A percentile compares a stretch with the other conserved stretches of the same genome.
phyloP scores from a whole-genome alignment of 2,113 vertebrate species.

The Pycnonotus jocosus region DNA sequence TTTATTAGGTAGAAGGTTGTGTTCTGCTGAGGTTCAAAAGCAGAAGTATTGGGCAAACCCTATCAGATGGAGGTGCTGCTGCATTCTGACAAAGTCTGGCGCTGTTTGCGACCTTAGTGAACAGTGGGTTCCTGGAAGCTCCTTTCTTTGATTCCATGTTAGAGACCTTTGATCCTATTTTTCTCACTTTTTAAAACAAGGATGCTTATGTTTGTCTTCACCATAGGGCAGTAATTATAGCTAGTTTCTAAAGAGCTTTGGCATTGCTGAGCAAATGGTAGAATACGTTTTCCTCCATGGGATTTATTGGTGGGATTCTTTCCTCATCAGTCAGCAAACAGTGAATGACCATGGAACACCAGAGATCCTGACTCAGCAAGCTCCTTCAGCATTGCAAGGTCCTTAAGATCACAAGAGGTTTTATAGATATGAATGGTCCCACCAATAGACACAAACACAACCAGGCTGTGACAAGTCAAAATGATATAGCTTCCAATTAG shows the following conservation, averaged over 20 bases:
- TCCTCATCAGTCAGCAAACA: not conserved
- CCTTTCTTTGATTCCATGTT: not conserved
- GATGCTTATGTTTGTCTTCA: not conserved
- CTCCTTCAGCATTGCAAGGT: not conserved
- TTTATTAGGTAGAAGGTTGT: not conserved
- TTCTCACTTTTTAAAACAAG: not conserved
- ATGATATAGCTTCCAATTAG: slow-evolving; percentile 7
- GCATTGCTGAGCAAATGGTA: not conserved
- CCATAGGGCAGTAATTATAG: not conserved
- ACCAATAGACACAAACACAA: not conserved
- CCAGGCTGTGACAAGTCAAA: not conserved
- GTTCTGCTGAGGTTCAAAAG: not conserved
- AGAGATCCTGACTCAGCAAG: slow-evolving; percentile 7
- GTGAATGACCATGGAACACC: not conserved
- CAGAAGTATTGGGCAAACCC: not conserved
- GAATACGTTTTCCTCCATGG: not conserved
- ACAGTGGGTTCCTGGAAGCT: not conserved
- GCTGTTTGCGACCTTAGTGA: not conserved
- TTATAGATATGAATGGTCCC: not conserved
- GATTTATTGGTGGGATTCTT: not conserved
- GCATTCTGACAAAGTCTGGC: not conserved
- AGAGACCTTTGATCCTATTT: not conserved
- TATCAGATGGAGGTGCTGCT: not conserved
- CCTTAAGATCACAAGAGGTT: not conserved
- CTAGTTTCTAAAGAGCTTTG: not conserved